Base-by-base conservation (phyloP, 2,888 invertebrate genomes). In the Pristionchus japonicus region DNA sequence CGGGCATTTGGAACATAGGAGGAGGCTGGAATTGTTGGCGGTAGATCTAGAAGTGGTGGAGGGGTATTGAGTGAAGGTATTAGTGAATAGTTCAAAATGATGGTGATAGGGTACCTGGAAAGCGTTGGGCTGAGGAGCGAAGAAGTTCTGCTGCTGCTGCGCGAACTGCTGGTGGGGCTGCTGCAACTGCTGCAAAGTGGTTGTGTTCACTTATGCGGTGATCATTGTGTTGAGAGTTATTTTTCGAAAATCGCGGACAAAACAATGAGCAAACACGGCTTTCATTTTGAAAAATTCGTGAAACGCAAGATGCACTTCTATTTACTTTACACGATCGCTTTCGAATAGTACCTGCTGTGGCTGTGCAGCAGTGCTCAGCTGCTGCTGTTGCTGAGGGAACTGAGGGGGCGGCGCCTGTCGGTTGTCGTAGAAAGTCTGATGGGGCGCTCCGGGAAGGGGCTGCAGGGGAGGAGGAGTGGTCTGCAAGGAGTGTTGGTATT, bases 71-170 rank as follows among this genome's bases (percentile, higher is more conserved):
- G 11, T 9, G 27, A 64, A 1, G 11, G 64, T 64, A 9, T 1
- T 7, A 13, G 7, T 31, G 2, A n/a, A n/a, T 64, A 0, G 64
- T 9, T 64, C 27, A 4, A 2, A 64, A 27, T 2, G 27, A n/a
- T 0, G 23, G 27, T 27, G 64, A 27, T n/a, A 31, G 27, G 3
- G 3, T 49, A 82, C 82, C 82, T 88, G 87, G 89, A 82, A 89
- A 23, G n/a, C 43, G 17, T 84, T 80, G 31, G 77, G 89, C 83
- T 89, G 90, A 74, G 87, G 89, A 27, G 49, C 84, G 23, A 77
- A 77, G n/a, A 88, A n/a, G 57, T 77, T 82, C 82, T 82, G 82
- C 34, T 82, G 82, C 17, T 47, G 82, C n/a, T 82, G 82, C 3
- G 31, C 13, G 27, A 43, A 27, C 13, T 40, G 40, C 82, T 82